These are phyloP conservation scores for Noturus placidus DNA, from an alignment of 2,113 vertebrate species.

Conservation along the genomic window DNA sequence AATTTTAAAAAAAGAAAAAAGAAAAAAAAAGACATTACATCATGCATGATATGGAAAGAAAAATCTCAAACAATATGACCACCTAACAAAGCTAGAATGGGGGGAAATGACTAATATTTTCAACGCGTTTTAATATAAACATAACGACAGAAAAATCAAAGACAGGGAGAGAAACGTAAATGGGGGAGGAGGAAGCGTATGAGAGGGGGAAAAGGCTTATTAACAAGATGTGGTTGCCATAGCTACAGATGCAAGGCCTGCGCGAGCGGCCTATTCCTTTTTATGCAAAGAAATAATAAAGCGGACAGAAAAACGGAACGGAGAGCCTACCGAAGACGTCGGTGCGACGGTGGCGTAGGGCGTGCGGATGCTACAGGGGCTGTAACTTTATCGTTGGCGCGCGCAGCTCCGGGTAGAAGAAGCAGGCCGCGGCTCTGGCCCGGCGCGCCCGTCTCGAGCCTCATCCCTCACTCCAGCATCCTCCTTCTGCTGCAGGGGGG, in stretches of 20 bases:
- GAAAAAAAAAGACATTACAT: conserved; percentile 24
- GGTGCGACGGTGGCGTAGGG: conserved; percentile 98
- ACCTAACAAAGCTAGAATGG: background rate
- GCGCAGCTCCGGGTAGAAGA: conserved; percentile 90
- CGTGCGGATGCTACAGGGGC: conserved; percentile 83
- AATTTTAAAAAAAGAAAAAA: background rate
- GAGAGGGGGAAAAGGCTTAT: conserved; percentile 58
- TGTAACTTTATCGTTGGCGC: conserved; percentile 77
- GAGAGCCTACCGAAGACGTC: conserved; percentile 87
- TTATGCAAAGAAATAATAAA: conserved; percentile 52
- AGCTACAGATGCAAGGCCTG: conserved; percentile 68
- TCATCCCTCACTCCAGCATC: conserved; percentile 99
- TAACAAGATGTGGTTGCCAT: conserved; percentile 78
- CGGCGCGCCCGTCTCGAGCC: conserved; percentile 83
- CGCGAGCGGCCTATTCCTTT: conserved; percentile 91
- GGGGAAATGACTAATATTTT: background rate
- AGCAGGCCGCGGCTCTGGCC: conserved; percentile 87
- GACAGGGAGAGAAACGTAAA: conserved; percentile 23
- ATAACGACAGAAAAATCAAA: conserved; percentile 13
- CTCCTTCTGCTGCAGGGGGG: conserved; percentile 79
- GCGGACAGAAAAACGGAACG: conserved; percentile 49
- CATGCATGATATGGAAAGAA: conserved; percentile 8
- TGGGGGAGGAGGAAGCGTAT: conserved; percentile 5
- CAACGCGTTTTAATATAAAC: background rate
- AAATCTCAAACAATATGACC: background rate